Base-by-base conservation (phyloP, 2,797 vertebrate species). In the Sebastes oblongus region DNA sequence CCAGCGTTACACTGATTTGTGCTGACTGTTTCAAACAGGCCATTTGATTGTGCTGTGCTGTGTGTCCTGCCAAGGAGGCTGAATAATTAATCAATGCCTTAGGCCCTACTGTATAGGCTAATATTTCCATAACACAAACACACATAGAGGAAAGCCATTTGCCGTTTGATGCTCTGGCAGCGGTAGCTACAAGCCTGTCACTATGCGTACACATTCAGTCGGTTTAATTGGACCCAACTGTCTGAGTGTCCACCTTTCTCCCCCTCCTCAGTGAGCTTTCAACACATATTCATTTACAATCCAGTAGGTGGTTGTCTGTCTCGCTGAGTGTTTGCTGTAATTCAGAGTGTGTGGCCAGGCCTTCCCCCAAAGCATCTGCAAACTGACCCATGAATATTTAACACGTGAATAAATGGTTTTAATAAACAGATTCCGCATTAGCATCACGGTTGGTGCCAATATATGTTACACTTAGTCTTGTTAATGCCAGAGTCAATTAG, bases 301-400 rank as follows among this genome's bases (percentile, higher is more conserved):
- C 61, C 66, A 66, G 69, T 80, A 68, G 75, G 75, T 78, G 77
- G 68, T 67, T 83, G 75, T 87, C 68, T 78, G 61, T 80, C 78
- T 77, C 39, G 3, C 52, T 54, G 66, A 77, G 70, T 36, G 75
- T 74, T 77, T 83, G 77, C 72, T 86, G 64, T 77, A 54, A 81
- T 86, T 84, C 77, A 39, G 62, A 58, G 59, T n/a, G 77, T 87
- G 73, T 75, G 77, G 73, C 66, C 72, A 22, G 54, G 42, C 64
- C 29, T 67, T 72, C 69, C 70, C 74, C 79, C 66, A 78, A 75
- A 87, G 83, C 71, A 60, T 83, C 80, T 78, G 62, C 75, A 86
- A 77, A 86, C 75, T 25, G 70, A 86, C 16, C 69, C 60, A 81
- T 83, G 76, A 87, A 89, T 91, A 89, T 90, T 86, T 82, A 87